Evolutionary conservation across 2,113 vertebrate genomes (phyloP).

Genomic region (Heptranchias perlo): DNA sequence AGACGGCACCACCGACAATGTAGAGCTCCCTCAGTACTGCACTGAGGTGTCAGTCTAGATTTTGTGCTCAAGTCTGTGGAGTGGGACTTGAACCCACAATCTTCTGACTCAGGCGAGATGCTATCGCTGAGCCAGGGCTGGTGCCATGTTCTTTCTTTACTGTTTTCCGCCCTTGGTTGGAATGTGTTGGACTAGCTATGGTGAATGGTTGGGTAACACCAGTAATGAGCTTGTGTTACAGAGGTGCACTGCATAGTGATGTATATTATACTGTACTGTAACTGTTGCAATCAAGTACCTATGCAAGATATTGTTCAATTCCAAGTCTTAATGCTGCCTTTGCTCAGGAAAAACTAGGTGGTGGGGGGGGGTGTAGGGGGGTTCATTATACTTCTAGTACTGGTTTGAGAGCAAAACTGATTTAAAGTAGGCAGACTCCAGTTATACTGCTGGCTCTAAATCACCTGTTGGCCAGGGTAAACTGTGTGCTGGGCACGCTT

Average conservation of each 20-base stretch:
- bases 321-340: not conserved
- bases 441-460: not conserved
- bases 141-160: too few species aligned
- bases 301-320: not conserved
- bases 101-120: not conserved
- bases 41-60: not conserved
- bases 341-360: not conserved
- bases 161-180: not conserved
- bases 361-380: too few species aligned
- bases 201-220: not conserved
- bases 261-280: not conserved
- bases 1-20: not conserved
- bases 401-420: not conserved
- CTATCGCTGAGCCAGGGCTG: not conserved
- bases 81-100: too few species aligned
- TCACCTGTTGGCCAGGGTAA: not conserved
- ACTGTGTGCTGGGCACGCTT: not conserved
- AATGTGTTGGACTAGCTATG: not conserved
- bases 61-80: not conserved
- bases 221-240: not conserved
- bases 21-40: not conserved
- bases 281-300: not conserved
- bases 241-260: not conserved
- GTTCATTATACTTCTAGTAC: not conserved
- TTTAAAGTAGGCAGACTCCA: not conserved